These are phyloP conservation scores for Pipistrellus pygmaeus DNA, from an alignment of 2,797 vertebrate genomes.

Conservation along the genomic window DNA sequence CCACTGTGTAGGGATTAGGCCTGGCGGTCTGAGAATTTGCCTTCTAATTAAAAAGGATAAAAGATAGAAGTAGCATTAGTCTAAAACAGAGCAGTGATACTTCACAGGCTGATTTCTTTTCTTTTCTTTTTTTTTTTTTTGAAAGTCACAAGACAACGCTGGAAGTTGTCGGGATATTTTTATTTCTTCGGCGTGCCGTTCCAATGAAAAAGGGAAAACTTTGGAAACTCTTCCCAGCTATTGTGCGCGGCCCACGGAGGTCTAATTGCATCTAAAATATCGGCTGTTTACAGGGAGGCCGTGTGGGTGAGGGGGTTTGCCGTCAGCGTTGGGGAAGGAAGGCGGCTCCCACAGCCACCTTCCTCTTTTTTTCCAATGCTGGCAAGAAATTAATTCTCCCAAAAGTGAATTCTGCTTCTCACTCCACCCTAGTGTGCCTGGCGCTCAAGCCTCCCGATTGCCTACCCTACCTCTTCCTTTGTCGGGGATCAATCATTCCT, in stretches of 20 bases:
- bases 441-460: constrained; percentile 79
- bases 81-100: constrained; percentile 96
- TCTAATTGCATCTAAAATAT: constrained; percentile 77
- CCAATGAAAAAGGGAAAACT: constrained; percentile 79
- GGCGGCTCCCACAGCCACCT: constrained; percentile 73
- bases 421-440: constrained; percentile 73
- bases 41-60: constrained; percentile 99
- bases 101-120: constrained; percentile 90
- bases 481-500: constrained; percentile 87
- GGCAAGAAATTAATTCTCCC: constrained; percentile 74
- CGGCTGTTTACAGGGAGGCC: constrained; percentile 58
- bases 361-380: constrained; percentile 70
- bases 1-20: constrained; percentile 99
- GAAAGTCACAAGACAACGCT: constrained; percentile 92
- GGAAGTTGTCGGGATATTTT: constrained; percentile 90
- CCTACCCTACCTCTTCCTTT: constrained; percentile 82
- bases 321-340: constrained; percentile 51
- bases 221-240: constrained; percentile 86
- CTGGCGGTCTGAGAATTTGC: constrained; percentile 99
- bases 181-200: constrained; percentile 82
- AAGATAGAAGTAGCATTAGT: constrained; percentile 97
- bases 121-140: not conserved
- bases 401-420: constrained; percentile 81
- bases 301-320: constrained; percentile 52
- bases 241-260: constrained; percentile 77